Evolutionary conservation across 2,888 invertebrate genomes (phyloP), one percentile per base, ranked within the genome.

Genomic region (Mythimna ferrago): DNA sequence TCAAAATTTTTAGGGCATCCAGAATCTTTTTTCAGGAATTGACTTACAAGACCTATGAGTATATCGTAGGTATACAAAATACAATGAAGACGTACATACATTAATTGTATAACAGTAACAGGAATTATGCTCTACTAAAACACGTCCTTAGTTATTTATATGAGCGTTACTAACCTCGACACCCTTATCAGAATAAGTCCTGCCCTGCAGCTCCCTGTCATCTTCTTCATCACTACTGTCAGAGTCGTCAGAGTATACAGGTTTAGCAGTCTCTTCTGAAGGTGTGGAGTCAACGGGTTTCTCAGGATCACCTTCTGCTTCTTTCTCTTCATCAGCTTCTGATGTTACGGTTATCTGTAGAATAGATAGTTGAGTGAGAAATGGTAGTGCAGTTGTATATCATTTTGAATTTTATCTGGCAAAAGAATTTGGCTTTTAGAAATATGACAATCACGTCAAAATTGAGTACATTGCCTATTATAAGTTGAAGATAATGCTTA

Each of bases 101-200:
- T 41, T 10, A 41, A 2, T 41, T 9, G 41, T 41, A 2, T 41
- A 41, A 41, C 10, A 2, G 10, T 41, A 10, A 41, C 41, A 41
- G 10, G 41, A 41, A 41, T 38, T 44, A 44, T 44, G 41, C 11
- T 44, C 41, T 44, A 11, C 41, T 44, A 44, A 44, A 44, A 44
- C 2, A 2, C 11, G 41, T 44, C 11, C 41, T 11, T 48, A 48
- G 1, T 48, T 2, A 6, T 6, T 6, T 38, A 6, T 6, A n/a
- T 38, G 60, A 10, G n/a, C 32, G 9, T 35, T n/a, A 69, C 80
- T 86, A 62, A 97, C 98, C 97, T 98, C 98, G 76, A 97, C 96
- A 82, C 99, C 98, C 85, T 97, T 97, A 67, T 98, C 97, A 1
- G 98, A 97, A 83, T 97, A 97, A 51, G 98, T 98, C 88, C 98